Evolutionary conservation across 1,140 invertebrate species (phyloP), one percentile per base, ranked within the genome.

Genomic region (Semibalanus balanoides): DNA sequence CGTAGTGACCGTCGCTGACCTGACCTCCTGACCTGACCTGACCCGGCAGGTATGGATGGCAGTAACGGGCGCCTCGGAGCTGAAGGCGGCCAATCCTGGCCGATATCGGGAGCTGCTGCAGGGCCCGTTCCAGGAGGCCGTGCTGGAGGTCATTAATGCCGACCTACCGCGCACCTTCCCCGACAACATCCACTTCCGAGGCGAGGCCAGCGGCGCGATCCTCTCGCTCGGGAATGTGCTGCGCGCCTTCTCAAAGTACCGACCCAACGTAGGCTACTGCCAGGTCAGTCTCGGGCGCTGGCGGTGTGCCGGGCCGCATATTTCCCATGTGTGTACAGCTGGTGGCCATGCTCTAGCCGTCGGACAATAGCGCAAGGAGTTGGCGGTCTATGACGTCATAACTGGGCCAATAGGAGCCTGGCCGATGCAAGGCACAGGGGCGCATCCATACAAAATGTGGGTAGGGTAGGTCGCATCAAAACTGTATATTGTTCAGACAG

Each of bases 121-220:
- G 35, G 80, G 80, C 40, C 77, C 80, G 11, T 79, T 82, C 40
- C 82, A 85, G 76, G 78, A 81, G 35, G 80, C 83, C 31, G 80
- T 93, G 3, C 87, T 88, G 27, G 92, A 95, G 81, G 87, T 89
- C 77, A 94, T 96, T 75, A 89, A 89, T 85, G 92, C 92, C 78
- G 94, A 93, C 87, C 84, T 93, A 79, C 91, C 92, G 76, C 85
- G 95, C 79, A 97, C 94, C 77, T 97, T 95, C 86, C 94, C 94
- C 78, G 93, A 96, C 82, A 97, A 97, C 84, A 94, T 96, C 81
- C 93, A 92, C 83, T 96, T 96, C 82, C 89, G 90, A 78, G 88
- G 89, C 78, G 88, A 91, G 79, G 90, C 92, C 77, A 85, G 89
- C 79, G 81, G 82, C 40, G 81, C 84, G 74, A 89, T 91, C 80